Evolutionary conservation across 2,888 invertebrate species (phyloP).

Genomic region (Hypercompe scribonia): DNA sequence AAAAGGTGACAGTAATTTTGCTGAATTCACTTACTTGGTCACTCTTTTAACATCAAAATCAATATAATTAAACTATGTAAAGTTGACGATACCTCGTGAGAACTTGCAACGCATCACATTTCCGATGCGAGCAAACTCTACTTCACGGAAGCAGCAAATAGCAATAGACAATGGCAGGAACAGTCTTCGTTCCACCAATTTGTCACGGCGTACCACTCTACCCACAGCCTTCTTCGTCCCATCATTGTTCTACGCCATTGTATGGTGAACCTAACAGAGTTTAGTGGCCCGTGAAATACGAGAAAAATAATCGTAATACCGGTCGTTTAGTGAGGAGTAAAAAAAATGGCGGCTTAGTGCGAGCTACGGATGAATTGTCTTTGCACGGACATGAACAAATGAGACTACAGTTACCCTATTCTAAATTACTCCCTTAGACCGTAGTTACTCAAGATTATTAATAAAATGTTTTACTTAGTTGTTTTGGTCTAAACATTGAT

Average conservation of each 20-base stretch:
- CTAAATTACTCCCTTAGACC: neutral
- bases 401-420: conserved; percentile 6
- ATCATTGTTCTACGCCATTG: conserved; percentile 64
- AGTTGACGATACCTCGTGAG: conserved; percentile 60
- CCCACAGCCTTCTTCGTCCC: conserved; percentile 52
- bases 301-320: conserved; percentile 14
- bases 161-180: conserved; percentile 78
- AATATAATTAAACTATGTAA: conserved; percentile 35
- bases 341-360: conserved; percentile 9
- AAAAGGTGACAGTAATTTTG: neutral
- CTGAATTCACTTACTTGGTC: conserved; percentile 9
- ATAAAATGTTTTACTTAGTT: neutral
- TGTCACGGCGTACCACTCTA: conserved; percentile 65
- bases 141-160: conserved; percentile 64
- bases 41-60: conserved; percentile 24
- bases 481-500: neutral
- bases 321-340: conserved; percentile 1
- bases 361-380: conserved; percentile 14
- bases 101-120: conserved; percentile 57
- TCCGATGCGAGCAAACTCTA: conserved; percentile 54
- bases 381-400: conserved; percentile 5
- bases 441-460: neutral
- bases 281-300: conserved; percentile 58
- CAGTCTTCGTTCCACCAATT: conserved; percentile 70
- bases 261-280: conserved; percentile 59